These are phyloP conservation scores for Melopsittacus undulatus DNA, from an alignment of 2,797 vertebrate species.

Conservation along the genomic window DNA sequence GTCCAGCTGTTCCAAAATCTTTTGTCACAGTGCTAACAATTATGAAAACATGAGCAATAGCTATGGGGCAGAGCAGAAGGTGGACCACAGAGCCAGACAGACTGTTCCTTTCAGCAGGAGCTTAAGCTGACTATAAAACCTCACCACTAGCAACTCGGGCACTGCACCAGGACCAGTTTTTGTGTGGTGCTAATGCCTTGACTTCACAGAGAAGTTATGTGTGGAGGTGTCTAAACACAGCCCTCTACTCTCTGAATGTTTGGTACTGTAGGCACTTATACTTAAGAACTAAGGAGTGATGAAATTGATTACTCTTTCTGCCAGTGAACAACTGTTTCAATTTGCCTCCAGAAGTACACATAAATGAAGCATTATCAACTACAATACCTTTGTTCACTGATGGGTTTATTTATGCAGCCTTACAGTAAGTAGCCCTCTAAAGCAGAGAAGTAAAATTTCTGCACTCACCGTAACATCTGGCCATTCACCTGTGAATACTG, in stretches of 20 bases:
- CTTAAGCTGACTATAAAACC: neutral
- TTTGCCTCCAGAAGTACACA: neutral
- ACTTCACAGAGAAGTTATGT: neutral
- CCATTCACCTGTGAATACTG: fast-evolving
- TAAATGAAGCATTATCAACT: neutral
- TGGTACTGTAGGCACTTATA: neutral
- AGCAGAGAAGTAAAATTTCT: neutral
- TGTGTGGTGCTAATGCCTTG: neutral
- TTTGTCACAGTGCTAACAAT: neutral
- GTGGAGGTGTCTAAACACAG: neutral
- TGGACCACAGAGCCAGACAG: neutral
- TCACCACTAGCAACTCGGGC: neutral
- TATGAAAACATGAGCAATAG: neutral
- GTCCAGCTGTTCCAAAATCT: neutral
- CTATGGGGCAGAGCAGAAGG: neutral
- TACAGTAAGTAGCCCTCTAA: neutral
- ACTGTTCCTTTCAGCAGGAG: neutral
- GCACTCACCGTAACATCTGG: neutral
- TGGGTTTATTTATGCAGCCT: neutral
- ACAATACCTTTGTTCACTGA: neutral
- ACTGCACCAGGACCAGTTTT: neutral
- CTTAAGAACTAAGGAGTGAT: neutral
- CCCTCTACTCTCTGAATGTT: neutral
- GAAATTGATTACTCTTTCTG: neutral
- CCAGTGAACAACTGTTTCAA: neutral